Evolutionary conservation across 2,888 invertebrate genomes (phyloP), one percentile per base, ranked within the genome.

Genomic region (Lordiphosa andalusiaca): DNA sequence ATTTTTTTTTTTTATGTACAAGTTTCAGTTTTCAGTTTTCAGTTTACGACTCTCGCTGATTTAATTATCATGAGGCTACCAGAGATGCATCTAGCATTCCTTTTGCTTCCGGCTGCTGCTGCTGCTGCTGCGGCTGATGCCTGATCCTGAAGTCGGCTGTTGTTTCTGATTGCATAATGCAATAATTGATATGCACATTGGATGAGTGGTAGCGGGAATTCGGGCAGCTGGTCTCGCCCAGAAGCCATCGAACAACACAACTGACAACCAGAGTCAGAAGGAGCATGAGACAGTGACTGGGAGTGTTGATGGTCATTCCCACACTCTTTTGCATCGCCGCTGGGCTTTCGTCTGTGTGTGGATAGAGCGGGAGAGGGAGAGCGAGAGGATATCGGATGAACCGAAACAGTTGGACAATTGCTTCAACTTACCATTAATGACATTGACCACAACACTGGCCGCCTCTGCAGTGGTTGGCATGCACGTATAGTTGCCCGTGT

Each of bases 401-500:
- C 10, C 6, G 30, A 23, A 37, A 37, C 37, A 25, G 33, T 6
- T 6, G 25, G 59, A 16, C 37, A 25, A 51, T 16, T 49, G 54
- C 9, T 23, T 25, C 50, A 60, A 70, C 91, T 92, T 91, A 95
- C 96, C 96, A 90, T 95, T 95, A 88, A 96, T 95, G 86, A 96
- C 95, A 90, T 96, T 96, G 71, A 96, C 95, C 88, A 95, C 94
- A 80, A 96, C 95, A 77, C 94, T 95, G 67, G 96, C 94, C 33
- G 94, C 93, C 77, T 94, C 94, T 44, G 96, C 95, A 88, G 95
- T 94, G 35, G 96, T 96, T 16, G 96, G 96, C 74, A 94, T 93
- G 89, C 96, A 96, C 87, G 95, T 95, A 90, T 96, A 96, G 91
- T 96, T 96, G 57, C 96, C 96, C 53, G 95, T 95, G 90, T 96